Percentiles rank a stretch among this genome's conserved stretches.
Evolutionary conservation across 2,797 vertebrate genomes (phyloP).

Genomic region (Mergus octosetaceus): DNA sequence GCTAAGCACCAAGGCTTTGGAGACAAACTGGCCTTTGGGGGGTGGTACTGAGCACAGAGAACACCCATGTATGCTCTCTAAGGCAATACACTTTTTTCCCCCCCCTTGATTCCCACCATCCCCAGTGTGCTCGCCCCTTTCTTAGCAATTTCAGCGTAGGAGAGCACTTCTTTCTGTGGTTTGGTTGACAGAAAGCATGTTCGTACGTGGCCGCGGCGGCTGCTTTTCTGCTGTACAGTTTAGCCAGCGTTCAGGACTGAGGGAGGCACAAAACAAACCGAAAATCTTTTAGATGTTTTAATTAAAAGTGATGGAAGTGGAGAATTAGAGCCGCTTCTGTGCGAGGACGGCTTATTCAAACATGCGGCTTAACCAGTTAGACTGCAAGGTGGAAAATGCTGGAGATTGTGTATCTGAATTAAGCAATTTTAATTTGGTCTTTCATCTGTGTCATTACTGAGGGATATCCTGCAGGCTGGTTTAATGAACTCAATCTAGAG

Average conservation of each 20-base stretch:
- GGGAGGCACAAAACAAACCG: constrained; percentile 69
- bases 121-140: constrained; percentile 30
- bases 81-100: not conserved
- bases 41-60: not conserved
- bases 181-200: constrained; percentile 60
- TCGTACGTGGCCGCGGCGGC: constrained; percentile 46
- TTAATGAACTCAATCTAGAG: constrained; percentile 68
- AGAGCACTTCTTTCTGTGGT: constrained; percentile 37
- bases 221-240: constrained; percentile 53
- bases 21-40: not conserved
- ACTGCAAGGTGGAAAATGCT: constrained; percentile 72
- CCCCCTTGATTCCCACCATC: not conserved
- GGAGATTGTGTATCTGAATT: constrained; percentile 45
- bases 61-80: not conserved
- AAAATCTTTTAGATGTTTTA: constrained; percentile 74
- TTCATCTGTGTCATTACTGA: constrained; percentile 60
- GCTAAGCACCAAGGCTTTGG: not conserved
- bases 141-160: constrained; percentile 17
- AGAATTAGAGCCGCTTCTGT: constrained; percentile 64
- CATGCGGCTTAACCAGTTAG: constrained; percentile 59
- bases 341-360: constrained; percentile 61
- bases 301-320: constrained; percentile 75
- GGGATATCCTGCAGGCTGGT: constrained; percentile 60
- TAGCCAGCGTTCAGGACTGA: constrained; percentile 62
- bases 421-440: constrained; percentile 69